phyloP scores from a whole-genome alignment of 2,113 vertebrate species.

The Hippolais icterina region DNA sequence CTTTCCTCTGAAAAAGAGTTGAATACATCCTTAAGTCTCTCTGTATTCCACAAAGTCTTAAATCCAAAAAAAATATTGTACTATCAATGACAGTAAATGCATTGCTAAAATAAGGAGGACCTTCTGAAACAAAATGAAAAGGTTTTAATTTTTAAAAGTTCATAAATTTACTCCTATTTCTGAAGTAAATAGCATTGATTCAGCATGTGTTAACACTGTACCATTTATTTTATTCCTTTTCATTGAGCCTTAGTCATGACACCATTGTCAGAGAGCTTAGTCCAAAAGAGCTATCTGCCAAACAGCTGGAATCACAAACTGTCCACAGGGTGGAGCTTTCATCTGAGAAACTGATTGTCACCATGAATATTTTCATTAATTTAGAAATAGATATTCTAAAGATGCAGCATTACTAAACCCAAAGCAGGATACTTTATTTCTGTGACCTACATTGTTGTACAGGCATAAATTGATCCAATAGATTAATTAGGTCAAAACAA shows the following conservation, averaged over 20 bases:
- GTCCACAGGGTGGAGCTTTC: constrained; percentile 57
- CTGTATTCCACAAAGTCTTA: neutral
- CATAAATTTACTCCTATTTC: neutral
- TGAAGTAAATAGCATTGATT: neutral
- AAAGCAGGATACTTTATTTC: neutral
- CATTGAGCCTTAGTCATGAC: neutral
- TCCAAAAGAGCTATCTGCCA: neutral
- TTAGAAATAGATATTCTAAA: neutral
- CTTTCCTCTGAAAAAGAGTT: neutral
- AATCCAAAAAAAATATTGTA: neutral
- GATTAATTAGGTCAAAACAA: neutral
- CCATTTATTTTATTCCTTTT: neutral
- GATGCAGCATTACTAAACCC: neutral
- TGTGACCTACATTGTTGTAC: neutral
- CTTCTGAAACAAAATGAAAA: neutral
- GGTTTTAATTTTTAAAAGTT: neutral
- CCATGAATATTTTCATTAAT: neutral
- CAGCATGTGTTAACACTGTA: neutral
- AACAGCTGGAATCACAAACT: neutral
- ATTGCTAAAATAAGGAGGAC: neutral
- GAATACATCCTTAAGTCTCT: neutral
- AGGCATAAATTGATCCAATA: neutral
- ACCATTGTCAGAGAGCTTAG: neutral
- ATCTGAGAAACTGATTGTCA: neutral
- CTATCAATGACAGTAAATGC: neutral